These are phyloP conservation scores for Eulemur rufifrons DNA, from an alignment of 2,113 vertebrate genomes.

Conservation along the genomic window DNA sequence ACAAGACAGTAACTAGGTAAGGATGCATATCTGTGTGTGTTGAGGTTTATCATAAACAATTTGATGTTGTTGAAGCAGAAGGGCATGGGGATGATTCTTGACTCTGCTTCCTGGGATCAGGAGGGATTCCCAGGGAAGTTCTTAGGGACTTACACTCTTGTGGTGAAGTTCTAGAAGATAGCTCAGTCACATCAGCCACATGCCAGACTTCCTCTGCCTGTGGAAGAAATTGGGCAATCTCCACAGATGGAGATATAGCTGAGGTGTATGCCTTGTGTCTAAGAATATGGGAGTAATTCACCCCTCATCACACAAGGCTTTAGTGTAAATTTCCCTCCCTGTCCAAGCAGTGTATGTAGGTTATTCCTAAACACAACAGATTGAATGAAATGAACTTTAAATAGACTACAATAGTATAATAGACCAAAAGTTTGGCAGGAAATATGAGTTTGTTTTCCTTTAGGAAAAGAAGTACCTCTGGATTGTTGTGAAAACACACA, in stretches of 20 bases:
- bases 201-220: neutral
- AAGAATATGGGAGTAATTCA: neutral
- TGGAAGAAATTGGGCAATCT: neutral
- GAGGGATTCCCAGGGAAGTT: neutral
- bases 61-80: neutral
- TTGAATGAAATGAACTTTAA: slow-evolving; percentile 18
- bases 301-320: neutral
- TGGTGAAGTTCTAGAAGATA: slow-evolving; percentile 5
- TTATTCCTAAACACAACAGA: neutral
- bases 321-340: neutral
- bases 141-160: neutral
- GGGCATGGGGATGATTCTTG: neutral
- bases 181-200: neutral
- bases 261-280: neutral
- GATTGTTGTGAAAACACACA: neutral
- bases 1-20: neutral
- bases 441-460: neutral
- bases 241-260: neutral
- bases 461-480: neutral
- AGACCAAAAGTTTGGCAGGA: neutral
- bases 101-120: neutral
- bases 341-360: neutral
- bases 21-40: neutral
- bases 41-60: neutral
- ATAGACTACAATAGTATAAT: neutral